Conservation (phyloP, 2,113 vertebrate genomes). For the Mormoops blainvillei region DNA sequence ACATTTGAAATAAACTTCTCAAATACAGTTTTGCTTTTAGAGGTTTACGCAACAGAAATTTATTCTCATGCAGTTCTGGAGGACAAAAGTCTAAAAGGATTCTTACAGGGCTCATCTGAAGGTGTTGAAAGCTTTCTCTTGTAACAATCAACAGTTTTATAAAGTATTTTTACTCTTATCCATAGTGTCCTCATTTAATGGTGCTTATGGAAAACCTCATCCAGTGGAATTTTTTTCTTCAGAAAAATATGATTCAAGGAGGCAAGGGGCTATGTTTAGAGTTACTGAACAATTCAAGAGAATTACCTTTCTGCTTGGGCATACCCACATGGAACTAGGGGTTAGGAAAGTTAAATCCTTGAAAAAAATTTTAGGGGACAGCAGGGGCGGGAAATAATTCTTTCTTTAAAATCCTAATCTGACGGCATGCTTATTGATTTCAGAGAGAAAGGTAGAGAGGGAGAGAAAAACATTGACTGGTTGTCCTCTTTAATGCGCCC, state of each 20-base stretch:
- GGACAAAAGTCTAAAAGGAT: not conserved
- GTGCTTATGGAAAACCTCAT: not conserved
- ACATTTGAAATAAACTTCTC: slow-evolving; percentile 6
- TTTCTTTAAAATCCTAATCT: too few relatives aligned
- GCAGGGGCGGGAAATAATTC: not conserved
- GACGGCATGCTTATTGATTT: too few relatives aligned
- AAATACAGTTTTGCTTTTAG: not conserved
- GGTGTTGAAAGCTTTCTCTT: not conserved
- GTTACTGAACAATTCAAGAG: not conserved
- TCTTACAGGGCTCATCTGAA: not conserved
- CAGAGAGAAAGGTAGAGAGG: too few relatives aligned
- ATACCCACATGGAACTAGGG: not conserved
- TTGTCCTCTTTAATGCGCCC: too few relatives aligned
- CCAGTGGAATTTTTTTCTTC: not conserved
- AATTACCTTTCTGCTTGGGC: not conserved
- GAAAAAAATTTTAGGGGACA: not conserved
- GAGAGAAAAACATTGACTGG: too few relatives aligned
- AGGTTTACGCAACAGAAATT: not conserved
- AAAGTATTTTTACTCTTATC: not conserved
- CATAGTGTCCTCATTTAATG: not conserved
- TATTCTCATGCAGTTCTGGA: not conserved
- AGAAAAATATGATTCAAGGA: slow-evolving; percentile 23
- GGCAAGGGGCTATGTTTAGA: not conserved
- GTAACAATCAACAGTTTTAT: not conserved
- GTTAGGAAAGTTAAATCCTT: not conserved